Conservation (phyloP, 2,888 invertebrate genomes). For the Lasioglossum villosulum region DNA sequence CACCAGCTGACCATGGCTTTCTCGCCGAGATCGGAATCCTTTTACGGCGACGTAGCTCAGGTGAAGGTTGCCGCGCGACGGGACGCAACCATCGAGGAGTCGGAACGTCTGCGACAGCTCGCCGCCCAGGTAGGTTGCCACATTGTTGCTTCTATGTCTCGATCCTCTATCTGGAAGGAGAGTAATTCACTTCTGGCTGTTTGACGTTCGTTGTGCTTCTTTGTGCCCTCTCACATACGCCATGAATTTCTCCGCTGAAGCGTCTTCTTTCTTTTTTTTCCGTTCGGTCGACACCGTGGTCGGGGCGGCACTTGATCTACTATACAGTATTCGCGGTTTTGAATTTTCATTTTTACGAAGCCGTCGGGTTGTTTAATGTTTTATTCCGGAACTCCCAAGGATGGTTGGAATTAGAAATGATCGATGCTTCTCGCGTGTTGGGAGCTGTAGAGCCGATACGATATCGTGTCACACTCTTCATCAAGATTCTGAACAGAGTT, state of each 20-base stretch:
- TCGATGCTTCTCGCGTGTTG: not conserved
- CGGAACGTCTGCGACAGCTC: constrained; percentile 93
- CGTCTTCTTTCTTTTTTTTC: constrained; percentile 28
- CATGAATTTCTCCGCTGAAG: constrained; percentile 42
- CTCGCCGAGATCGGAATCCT: constrained; percentile 95
- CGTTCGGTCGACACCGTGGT: not conserved
- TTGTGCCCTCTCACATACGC: constrained; percentile 57
- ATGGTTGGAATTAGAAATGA: not conserved
- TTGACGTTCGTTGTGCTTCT: constrained; percentile 70
- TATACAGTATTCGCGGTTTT: not conserved
- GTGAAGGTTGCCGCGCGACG: constrained; percentile 97
- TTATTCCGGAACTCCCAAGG: not conserved
- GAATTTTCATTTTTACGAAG: not conserved
- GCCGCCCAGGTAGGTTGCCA: constrained; percentile 89
- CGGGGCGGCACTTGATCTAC: not conserved
- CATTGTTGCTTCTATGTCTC: constrained; percentile 7
- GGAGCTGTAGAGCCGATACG: not conserved
- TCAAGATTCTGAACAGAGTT: too few relatives aligned
- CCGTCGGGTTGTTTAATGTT: not conserved
- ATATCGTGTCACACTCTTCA: too few relatives aligned
- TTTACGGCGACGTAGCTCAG: constrained; percentile 96
- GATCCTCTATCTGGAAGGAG: constrained; percentile 21
- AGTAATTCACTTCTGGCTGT: constrained; percentile 56
- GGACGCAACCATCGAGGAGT: constrained; percentile 93
- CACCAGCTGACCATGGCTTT: constrained; percentile 96